Evolutionary conservation across 2,113 vertebrate genomes (phyloP), one percentile per base, ranked within the genome.

Genomic region (Engystomops pustulosus): DNA sequence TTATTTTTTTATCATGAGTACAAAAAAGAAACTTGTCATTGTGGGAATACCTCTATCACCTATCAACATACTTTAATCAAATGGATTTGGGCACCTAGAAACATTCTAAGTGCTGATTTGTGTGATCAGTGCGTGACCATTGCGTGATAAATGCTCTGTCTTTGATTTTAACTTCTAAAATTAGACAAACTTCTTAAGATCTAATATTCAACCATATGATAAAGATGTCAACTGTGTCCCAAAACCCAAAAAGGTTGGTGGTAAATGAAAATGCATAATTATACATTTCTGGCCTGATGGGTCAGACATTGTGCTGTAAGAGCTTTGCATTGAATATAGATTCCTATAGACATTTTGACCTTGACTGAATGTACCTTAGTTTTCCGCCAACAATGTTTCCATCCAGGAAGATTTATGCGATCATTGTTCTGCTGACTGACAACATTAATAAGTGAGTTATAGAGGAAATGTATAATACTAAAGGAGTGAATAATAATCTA

Each of bases 391-490:
- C 83, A 79, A 70, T 79, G 60, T 75, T 79, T 85, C 83, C 47
- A 85, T 58, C 47, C 8, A 17, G 45, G 12, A 23, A 70, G 74
- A 85, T 85, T 84, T 85, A 79, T 85, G 41, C n/a, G 62, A 51
- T 70, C 83, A 38, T 30, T 70, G 75, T 55, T 58, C 74, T 69
- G 65, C 65, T 85, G 83, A 85, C 83, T 85, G 83, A 85, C 83
- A 85, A 84, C 82, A 78, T 79, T 85, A 85, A 85, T 85, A 77
- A 79, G 83, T 85, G 83, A 85, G 62, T 85, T 85, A 85, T 85
- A 79, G 76, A 85, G 75, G 75, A 55, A 55, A 69, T 78, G 75
- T 85, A 79, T 78, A 70, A 79, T 67, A 69, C 34, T 45, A 38
- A 69, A 79, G 74, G 11, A 69, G 83, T 85, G 83, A 85, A 85